Base-by-base conservation (phyloP, 37 sponge, comb jelly and placozoan species). In the Mnemiopsis leidyi region DNA sequence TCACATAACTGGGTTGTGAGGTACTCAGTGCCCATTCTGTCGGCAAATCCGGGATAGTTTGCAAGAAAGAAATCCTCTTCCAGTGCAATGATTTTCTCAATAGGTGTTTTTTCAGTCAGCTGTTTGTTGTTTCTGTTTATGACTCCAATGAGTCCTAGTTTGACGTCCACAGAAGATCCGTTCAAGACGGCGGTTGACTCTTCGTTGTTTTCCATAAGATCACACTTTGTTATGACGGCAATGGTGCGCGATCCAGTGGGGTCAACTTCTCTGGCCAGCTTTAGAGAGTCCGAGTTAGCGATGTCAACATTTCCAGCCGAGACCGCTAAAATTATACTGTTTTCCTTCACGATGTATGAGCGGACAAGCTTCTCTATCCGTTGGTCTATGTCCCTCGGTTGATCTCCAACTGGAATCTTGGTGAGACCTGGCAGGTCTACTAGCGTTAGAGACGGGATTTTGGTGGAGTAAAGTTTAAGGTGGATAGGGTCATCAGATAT, bases 371-470 rank as follows among this genome's bases (percentile, higher is more conserved):
- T 92, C 9, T 95, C 92, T 0, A 96, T 95, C 69, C 95, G 96
- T 21, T 93, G 39, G 93, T 97, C 97, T 38, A 99, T 97, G 68
- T 99, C 97, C 16, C 94, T 95, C 0, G 99, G 99, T 68, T 99
- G 99, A 76, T 99, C 99, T 0, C 99, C 99, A 31, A 99, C 99
- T 18, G 99, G 97, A 3, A 99, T 98, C 93, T 95, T 94, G 9
- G 99, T 98, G 77, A 99, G 96, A 0, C 99, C 99, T 3, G 99
- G 99, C 25, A 97, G 93, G 79, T 99, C 99, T 0, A 97, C 95
- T 23, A 99, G 94, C 0, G 99, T 99, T 30, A 99, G 94, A 82
- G 97, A 94, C 0, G 97, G 94, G 38, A 99, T 97, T 32, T 97
- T 96, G 32, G 97, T 95, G 29, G 99, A 99, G 82, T 83, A 95